phyloP scores from a whole-genome alignment of 2,888 invertebrate species.

The Pelosia muscerda region DNA sequence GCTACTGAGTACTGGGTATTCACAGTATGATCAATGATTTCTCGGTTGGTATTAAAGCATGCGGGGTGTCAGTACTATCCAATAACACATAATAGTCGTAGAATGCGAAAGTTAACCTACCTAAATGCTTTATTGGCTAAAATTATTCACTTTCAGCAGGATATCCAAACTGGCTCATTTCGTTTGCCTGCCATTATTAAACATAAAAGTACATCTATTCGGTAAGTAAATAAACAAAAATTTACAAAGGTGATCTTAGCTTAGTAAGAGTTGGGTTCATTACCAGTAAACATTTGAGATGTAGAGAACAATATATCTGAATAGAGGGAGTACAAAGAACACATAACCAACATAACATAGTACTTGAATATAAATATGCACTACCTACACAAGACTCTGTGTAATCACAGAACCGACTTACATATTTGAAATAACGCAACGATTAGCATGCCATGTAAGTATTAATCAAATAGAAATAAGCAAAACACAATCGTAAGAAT shows the following conservation, averaged over 20 bases:
- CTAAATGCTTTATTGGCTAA: not conserved
- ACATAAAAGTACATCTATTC: too few species aligned
- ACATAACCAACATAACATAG: not conserved
- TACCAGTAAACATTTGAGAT: too few species aligned
- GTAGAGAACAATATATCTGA: not conserved
- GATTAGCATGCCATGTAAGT: conserved; percentile 43
- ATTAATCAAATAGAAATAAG: conserved; percentile 57
- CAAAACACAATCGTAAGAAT: conserved; percentile 69
- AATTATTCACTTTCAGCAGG: not conserved
- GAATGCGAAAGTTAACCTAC: not conserved
- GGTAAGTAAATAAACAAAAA: too few species aligned
- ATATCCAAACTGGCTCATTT: too few species aligned
- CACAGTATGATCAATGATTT: not conserved
- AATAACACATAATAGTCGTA: not conserved
- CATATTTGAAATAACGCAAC: not conserved
- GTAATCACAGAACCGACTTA: not conserved
- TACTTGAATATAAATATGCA: not conserved
- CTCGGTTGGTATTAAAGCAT: not conserved
- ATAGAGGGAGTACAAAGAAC: not conserved
- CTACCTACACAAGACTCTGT: not conserved
- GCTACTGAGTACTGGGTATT: not conserved
- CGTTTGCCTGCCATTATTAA: too few species aligned
- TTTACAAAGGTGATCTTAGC: too few species aligned
- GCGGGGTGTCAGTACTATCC: not conserved
- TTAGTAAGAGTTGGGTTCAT: too few species aligned